Conservation (phyloP, 1,140 invertebrate species). For the Drosophila cardini region DNA sequence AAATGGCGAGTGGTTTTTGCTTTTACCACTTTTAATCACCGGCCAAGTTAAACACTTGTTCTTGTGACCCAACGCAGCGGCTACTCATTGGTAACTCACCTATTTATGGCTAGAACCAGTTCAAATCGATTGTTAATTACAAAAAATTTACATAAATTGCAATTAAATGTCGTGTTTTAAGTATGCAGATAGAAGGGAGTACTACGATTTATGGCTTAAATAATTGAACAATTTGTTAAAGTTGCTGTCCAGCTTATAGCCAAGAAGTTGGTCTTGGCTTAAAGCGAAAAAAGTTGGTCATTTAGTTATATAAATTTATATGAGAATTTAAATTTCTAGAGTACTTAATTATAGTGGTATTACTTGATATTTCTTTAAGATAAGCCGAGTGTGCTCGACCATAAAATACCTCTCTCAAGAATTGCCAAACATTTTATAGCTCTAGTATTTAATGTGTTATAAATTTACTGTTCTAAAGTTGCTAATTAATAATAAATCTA, state of each 20-base stretch:
- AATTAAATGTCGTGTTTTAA: conserved; percentile 9
- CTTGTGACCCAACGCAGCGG: conserved; percentile 34
- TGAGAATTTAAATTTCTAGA: too few relatives aligned
- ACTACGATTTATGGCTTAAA: background rate
- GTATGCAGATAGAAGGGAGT: conserved; percentile 10
- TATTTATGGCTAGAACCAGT: conserved; percentile 17
- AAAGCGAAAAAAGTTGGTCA: background rate
- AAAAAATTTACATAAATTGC: conserved; percentile 35
- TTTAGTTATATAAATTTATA: too few relatives aligned
- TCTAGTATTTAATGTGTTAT: too few relatives aligned
- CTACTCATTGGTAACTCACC: background rate
- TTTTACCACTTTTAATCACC: conserved; percentile 60
- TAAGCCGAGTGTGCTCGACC: too few relatives aligned
- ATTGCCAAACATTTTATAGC: too few relatives aligned
- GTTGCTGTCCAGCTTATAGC: background rate
- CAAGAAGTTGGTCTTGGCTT: background rate
- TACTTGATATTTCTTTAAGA: too few relatives aligned
- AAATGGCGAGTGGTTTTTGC: conserved; percentile 33
- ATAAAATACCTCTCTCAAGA: too few relatives aligned
- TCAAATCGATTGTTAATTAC: conserved; percentile 26
- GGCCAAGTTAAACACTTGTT: conserved; percentile 43
- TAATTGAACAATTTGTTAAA: conserved; percentile 9
- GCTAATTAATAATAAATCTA: too few relatives aligned
- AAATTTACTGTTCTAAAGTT: too few relatives aligned
- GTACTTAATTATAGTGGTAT: too few relatives aligned